Conservation (phyloP, 2,888 invertebrate species). For the Hirtodrosophila cameraria region DNA sequence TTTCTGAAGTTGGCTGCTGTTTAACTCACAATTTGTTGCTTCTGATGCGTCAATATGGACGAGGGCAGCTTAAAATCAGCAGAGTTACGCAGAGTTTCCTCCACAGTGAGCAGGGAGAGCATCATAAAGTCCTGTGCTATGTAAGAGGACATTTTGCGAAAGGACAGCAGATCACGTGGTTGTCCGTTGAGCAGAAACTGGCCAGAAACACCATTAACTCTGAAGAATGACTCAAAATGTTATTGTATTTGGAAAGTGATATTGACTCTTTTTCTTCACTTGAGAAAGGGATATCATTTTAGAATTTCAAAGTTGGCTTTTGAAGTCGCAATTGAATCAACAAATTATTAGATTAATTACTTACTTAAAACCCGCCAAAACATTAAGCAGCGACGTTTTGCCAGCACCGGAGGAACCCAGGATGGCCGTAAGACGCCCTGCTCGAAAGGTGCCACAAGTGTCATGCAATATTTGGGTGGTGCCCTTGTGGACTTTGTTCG, state of each 20-base stretch:
- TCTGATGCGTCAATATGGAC: constrained; percentile 86
- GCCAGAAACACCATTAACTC: constrained; percentile 85
- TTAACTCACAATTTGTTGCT: constrained; percentile 87
- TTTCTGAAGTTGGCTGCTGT: neutral
- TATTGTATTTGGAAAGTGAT: too few relatives aligned
- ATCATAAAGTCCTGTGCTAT: constrained; percentile 94
- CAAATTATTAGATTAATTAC: constrained; percentile 1
- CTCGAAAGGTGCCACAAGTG: constrained; percentile 86
- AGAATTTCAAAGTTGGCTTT: too few relatives aligned
- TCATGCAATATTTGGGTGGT: constrained; percentile 85
- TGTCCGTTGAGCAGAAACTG: constrained; percentile 89
- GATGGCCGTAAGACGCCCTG: constrained; percentile 87
- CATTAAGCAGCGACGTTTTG: constrained; percentile 90
- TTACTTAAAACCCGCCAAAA: constrained; percentile 90
- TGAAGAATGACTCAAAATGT: constrained; percentile 34
- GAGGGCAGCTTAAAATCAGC: constrained; percentile 93
- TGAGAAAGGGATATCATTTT: too few relatives aligned
- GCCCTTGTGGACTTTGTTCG: constrained; percentile 19
- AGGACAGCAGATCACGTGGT: constrained; percentile 86
- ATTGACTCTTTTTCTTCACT: too few relatives aligned
- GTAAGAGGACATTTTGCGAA: constrained; percentile 88
- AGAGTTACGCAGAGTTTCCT: constrained; percentile 92
- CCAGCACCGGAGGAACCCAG: constrained; percentile 91
- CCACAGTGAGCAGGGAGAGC: constrained; percentile 91
- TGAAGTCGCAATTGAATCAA: too few relatives aligned